These are phyloP conservation scores for Ptilodon capucinus DNA, from an alignment of 2,888 invertebrate species.

Conservation along the genomic window DNA sequence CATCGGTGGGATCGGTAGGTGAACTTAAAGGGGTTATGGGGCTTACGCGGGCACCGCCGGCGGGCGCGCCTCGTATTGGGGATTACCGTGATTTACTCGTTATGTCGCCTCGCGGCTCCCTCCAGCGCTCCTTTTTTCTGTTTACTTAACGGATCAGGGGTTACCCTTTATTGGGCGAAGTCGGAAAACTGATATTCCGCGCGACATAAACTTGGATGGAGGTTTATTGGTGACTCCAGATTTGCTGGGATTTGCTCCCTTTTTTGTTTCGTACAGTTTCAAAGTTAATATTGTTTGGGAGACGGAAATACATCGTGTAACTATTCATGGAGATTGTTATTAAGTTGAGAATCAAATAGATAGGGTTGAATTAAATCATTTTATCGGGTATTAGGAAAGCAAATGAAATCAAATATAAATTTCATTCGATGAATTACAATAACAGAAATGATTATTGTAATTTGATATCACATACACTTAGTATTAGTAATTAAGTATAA, in stretches of 20 bases:
- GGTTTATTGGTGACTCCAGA: conserved; percentile 61
- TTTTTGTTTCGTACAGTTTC: conserved; percentile 18
- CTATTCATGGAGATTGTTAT: background rate
- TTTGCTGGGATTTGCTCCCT: conserved; percentile 62
- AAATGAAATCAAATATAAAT: background rate
- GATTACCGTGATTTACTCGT: conserved; percentile 79
- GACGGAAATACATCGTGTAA: background rate
- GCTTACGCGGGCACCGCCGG: conserved; percentile 58
- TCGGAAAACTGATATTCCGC: conserved; percentile 76
- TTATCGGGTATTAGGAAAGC: background rate
- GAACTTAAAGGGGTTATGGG: conserved; percentile 70
- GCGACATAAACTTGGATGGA: conserved; percentile 69
- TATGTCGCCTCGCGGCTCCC: conserved; percentile 61
- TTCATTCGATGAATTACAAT: background rate
- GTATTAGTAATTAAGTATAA: too few relatives aligned
- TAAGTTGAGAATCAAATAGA: background rate
- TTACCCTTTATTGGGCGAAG: conserved; percentile 80
- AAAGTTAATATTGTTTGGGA: background rate
- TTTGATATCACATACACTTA: too few relatives aligned
- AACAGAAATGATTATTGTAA: too few relatives aligned
- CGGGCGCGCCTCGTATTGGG: conserved; percentile 66
- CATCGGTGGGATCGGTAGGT: conserved; percentile 59
- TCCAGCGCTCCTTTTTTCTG: conserved; percentile 69
- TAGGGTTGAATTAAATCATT: background rate
- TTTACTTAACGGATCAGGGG: conserved; percentile 80